These are phyloP conservation scores for Xiphophorus hellerii DNA, from an alignment of 2,113 vertebrate species.

Conservation along the genomic window DNA sequence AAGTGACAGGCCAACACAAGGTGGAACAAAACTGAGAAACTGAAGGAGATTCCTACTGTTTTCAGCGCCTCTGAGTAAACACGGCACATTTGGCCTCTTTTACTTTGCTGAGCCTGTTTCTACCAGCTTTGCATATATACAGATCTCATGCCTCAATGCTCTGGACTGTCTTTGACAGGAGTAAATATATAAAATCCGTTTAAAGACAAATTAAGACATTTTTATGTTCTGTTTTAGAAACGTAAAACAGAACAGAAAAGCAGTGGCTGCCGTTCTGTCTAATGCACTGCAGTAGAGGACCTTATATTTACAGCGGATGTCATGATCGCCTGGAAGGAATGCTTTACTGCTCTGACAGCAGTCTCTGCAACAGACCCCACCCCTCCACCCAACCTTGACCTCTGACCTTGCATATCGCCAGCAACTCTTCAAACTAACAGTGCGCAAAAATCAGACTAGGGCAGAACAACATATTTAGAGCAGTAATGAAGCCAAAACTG, in stretches of 20 bases:
- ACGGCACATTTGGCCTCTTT: neutral
- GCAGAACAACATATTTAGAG: no score
- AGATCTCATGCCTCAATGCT: neutral
- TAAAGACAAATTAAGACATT: neutral
- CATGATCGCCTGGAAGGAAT: slow-evolving; percentile 10
- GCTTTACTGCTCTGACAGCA: slow-evolving; percentile 39
- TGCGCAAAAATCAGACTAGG: neutral
- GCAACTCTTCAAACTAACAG: slow-evolving; percentile 23
- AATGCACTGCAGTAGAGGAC: neutral
- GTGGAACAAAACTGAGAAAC: neutral
- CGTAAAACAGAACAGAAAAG: no score
- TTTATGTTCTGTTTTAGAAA: no score
- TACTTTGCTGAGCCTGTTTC: neutral
- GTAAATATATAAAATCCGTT: neutral
- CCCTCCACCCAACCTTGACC: slow-evolving; percentile 36
- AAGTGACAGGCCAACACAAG: neutral
- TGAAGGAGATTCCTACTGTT: neutral
- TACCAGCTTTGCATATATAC: neutral
- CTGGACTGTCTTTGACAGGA: neutral
- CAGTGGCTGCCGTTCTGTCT: neutral
- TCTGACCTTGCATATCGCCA: slow-evolving; percentile 52
- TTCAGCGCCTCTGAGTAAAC: neutral
- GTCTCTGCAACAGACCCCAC: neutral
- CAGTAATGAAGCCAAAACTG: no score
- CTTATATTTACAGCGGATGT: slow-evolving; percentile 10